Evolutionary conservation across 1,140 invertebrate genomes (phyloP).

Genomic region (Drosophila obscura): DNA sequence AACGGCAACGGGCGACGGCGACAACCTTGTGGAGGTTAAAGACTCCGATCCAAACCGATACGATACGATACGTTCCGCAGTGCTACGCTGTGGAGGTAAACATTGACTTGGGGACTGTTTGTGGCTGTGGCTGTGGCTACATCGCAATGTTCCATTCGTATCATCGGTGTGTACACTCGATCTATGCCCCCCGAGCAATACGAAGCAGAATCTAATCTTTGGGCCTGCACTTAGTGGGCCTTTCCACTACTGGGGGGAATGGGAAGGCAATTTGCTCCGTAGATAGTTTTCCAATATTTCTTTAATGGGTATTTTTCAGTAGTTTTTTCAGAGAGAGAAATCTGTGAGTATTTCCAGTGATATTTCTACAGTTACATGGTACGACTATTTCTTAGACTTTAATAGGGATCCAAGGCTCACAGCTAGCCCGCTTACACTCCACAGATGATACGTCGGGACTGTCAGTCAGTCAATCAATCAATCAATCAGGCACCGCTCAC

Average conservation of each 20-base stretch:
- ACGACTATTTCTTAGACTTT: too few species aligned
- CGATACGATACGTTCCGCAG: background rate
- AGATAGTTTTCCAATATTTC: background rate
- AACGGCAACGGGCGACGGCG: background rate
- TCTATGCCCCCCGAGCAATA: too few species aligned
- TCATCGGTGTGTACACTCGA: too few species aligned
- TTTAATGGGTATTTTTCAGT: background rate
- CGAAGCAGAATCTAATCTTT: too few species aligned
- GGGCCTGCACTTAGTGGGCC: too few species aligned
- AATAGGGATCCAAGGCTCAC: background rate
- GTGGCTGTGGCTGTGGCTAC: too few species aligned
- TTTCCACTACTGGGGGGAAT: too few species aligned
- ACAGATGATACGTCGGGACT: background rate
- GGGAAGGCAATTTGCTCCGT: too few species aligned
- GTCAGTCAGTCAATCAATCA: background rate
- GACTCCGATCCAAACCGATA: slow-evolving; percentile 36
- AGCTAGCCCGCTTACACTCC: too few species aligned
- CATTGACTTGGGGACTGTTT: background rate
- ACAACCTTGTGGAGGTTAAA: slow-evolving; percentile 51
- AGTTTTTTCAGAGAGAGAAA: background rate
- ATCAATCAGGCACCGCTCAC: too few species aligned
- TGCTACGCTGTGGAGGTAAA: background rate
- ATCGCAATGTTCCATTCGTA: too few species aligned
- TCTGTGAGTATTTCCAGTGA: background rate
- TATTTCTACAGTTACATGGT: too few species aligned